These are phyloP conservation scores for Drosophila subsilvestris DNA, from an alignment of 2,888 invertebrate genomes.

Conservation along the genomic window DNA sequence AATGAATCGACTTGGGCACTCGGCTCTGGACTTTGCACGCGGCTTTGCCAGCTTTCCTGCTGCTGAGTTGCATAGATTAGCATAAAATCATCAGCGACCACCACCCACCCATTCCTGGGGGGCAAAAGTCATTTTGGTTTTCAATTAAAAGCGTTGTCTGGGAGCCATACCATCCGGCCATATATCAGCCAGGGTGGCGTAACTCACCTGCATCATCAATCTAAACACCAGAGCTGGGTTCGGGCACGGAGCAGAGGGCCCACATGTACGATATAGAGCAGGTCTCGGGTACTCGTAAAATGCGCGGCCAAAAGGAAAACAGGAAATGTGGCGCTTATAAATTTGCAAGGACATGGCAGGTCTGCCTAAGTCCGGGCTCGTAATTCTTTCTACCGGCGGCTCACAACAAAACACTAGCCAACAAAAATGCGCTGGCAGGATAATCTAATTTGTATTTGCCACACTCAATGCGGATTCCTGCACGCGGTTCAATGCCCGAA, in stretches of 20 bases:
- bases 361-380: slow-evolving; percentile 32
- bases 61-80: slow-evolving; percentile 73
- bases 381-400: slow-evolving; percentile 43
- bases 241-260: neutral
- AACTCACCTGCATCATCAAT: slow-evolving; percentile 73
- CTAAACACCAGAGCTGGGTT: slow-evolving; percentile 31
- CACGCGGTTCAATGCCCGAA: slow-evolving; percentile 1
- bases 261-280: neutral
- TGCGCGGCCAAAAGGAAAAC: slow-evolving; percentile 37
- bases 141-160: slow-evolving; percentile 69
- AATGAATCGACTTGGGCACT: slow-evolving; percentile 53
- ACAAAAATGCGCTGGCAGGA: slow-evolving; percentile 8
- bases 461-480: slow-evolving; percentile 8
- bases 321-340: slow-evolving; percentile 51
- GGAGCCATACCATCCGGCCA: slow-evolving; percentile 32
- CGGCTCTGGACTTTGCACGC: slow-evolving; percentile 14
- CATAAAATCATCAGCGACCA: slow-evolving; percentile 67
- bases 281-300: slow-evolving; percentile 27
- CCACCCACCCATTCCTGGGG: slow-evolving; percentile 16
- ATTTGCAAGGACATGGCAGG: slow-evolving; percentile 42
- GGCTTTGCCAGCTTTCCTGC: slow-evolving; percentile 52
- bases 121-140: slow-evolving; percentile 59
- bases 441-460: slow-evolving; percentile 22
- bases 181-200: slow-evolving; percentile 60
- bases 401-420: slow-evolving; percentile 12